phyloP scores from a whole-genome alignment of 92 coral and sea anemone genomes.

The Plumapathes pennacea region DNA sequence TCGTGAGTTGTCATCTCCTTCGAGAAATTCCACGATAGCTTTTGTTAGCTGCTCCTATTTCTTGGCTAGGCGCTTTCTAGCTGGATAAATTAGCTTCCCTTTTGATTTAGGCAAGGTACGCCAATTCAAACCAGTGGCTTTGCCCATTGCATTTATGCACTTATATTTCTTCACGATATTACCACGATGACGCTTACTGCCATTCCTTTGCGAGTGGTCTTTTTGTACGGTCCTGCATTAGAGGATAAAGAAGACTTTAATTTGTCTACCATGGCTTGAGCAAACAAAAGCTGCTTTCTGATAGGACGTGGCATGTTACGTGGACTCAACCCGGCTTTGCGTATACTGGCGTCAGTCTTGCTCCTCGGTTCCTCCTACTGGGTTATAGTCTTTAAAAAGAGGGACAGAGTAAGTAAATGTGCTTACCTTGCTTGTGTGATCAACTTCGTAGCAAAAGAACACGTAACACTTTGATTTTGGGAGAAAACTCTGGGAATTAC shows the following conservation, averaged over 20 bases:
- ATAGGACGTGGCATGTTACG: slow-evolving; percentile 23
- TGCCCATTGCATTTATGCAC: slow-evolving; percentile 15
- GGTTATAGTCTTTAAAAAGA: too few species aligned
- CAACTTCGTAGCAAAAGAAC: too few species aligned
- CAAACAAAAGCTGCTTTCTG: slow-evolving; percentile 44
- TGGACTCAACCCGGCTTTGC: slow-evolving; percentile 50
- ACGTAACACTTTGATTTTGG: too few species aligned
- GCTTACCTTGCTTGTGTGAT: too few species aligned
- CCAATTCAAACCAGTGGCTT: slow-evolving; percentile 13
- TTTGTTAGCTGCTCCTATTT: slow-evolving; percentile 17
- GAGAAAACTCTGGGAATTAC: too few species aligned
- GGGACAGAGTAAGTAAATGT: too few species aligned
- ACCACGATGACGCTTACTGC: slow-evolving; percentile 35
- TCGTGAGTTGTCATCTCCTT: slow-evolving; percentile 55
- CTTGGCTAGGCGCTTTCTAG: slow-evolving; percentile 3
- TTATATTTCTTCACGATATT: slow-evolving; percentile 29
- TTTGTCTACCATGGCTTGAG: slow-evolving; percentile 42
- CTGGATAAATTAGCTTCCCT: slow-evolving; percentile 9
- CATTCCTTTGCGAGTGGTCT: slow-evolving; percentile 14
- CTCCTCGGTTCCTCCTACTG: too few species aligned
- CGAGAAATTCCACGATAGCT: slow-evolving; percentile 13
- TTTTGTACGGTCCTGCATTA: slow-evolving; percentile 4
- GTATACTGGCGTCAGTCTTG: slow-evolving; percentile 14
- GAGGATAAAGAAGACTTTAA: neutral
- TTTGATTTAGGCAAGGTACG: slow-evolving; percentile 8